A percentile compares a stretch with the other conserved stretches of the same genome.
Conservation (phyloP, 1,140 invertebrate genomes). For the Drosophila prosaltans region DNA sequence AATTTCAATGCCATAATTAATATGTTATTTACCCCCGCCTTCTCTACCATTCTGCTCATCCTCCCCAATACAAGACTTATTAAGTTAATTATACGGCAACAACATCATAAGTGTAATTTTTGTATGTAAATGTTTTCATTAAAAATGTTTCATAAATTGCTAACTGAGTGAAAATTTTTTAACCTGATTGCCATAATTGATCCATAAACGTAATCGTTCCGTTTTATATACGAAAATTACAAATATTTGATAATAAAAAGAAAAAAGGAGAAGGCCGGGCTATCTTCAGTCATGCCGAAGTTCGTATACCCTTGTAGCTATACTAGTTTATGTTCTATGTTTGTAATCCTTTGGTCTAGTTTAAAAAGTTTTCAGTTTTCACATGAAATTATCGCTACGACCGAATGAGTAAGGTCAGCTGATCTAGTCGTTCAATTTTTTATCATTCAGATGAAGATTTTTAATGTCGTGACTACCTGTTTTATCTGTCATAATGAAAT, state of each 20-base stretch:
- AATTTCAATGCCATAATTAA: slow-evolving; percentile 43
- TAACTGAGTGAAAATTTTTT: not conserved
- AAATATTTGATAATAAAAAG: not conserved
- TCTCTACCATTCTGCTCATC: no score
- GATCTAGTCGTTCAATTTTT: no score
- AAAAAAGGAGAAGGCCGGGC: not conserved
- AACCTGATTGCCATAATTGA: slow-evolving; percentile 7
- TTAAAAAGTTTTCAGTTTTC: no score
- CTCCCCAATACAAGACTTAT: not conserved
- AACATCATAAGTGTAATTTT: not conserved
- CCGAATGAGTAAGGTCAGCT: no score
- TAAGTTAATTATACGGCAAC: slow-evolving; percentile 11
- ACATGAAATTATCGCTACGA: no score
- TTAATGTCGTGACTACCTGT: no score
- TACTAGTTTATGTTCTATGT: no score
- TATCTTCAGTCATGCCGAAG: no score
- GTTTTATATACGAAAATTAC: not conserved
- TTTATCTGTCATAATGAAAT: no score
- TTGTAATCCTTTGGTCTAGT: no score
- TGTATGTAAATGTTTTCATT: slow-evolving; percentile 11
- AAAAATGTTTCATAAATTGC: slow-evolving; percentile 4
- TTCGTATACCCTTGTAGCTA: no score
- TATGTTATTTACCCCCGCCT: not conserved
- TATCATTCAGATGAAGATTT: no score
- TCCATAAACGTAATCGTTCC: slow-evolving; percentile 5